Evolutionary conservation across 2,113 vertebrate species (phyloP), one percentile per base, ranked within the genome.

Genomic region (Taurulus bubalis): DNA sequence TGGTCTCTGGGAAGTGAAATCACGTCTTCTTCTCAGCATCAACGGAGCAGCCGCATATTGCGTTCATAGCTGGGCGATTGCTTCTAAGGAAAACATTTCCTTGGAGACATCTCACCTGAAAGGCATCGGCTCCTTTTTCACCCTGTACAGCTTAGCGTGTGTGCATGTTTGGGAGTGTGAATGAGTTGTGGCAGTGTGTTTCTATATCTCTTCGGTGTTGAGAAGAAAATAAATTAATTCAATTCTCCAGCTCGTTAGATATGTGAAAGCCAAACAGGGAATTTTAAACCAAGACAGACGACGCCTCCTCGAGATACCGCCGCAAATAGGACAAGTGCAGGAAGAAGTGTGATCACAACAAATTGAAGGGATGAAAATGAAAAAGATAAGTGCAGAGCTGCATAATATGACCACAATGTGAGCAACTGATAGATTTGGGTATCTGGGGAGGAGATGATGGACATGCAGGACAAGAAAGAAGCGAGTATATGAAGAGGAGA

Each of bases 1-100:
- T n/a, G 79, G 76, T 87, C 70, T 88, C 84, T 89, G 80, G 45
- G 67, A 91, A 88, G 85, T 75, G 68, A 82, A 89, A 88, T 85
- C 87, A 89, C 71, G 82, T 91, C 77, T 56, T 58, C 66, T 30
- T 71, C 70, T 74, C 55, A 18, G 64, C 3, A 3, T 65, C 78
- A 78, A 58, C 2, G 0, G 55, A 76, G 68, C 58, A 38, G 65
- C 56, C 32, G 56, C 65, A 85, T 73, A 91, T 87, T 90, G 85
- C 26, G 71, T 80, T 82, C 78, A 91, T 90, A 80, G 75, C 65
- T 1, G 6, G 70, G 16, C 9, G 28, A 85, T 81, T 80, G 63
- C 42, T 69, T 81, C 3, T 7, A 56, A 73, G 70, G 18, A 75
- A 92, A 88, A 78, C 77, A 72, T 85, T 88, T 83, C 85, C 78